Base-by-base conservation (phyloP, 2,113 vertebrate species). In the Ammodytes marinus region DNA sequence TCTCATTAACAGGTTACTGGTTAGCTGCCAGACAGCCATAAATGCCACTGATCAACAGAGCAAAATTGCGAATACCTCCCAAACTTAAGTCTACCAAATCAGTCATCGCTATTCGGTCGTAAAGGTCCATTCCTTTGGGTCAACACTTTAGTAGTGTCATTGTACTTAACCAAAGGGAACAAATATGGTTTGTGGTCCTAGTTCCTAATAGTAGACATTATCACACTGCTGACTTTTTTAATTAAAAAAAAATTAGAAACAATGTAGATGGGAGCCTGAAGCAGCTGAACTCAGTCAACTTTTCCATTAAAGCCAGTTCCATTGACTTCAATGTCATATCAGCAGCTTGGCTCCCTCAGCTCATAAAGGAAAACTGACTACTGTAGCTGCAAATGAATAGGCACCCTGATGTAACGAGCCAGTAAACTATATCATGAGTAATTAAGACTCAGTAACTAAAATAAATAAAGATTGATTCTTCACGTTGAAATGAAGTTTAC, bases 81-180 rank as follows among this genome's bases (percentile, higher is more conserved):
- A 1, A 74, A 69, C 43, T 27, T 7, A 66, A 66, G 50, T 79
- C 87, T 82, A 85, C 78, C 55, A 4, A 27, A 79, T 77, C 82
- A 78, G 72, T 89, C 86, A 91, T 72, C 2, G 72, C 64, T n/a
- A 3, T 49, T 11, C 6, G 3, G 8, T 42, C 3, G 7, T 68
- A 76, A 61, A 15, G 12, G 55, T 85, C 53, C 42, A 46, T 45
- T 70, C 5, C 11, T 52, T 84, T 58, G 54, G 72, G 66, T 91
- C 91, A 80, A 88, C 87, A 49, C 47, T 17, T 7, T 2, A 6
- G 40, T 11, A 15, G 79, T 83, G 90, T 91, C 91, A 92, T 76
- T 42, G 55, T 15, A 71, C 8, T 12, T 61, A 80, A 55, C 69
- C 61, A 73, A 85, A 69, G 46, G 69, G 64, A 45, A 47, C 2